Base-by-base conservation (phyloP, 2,888 invertebrate species). In the Drosophila mettleri region DNA sequence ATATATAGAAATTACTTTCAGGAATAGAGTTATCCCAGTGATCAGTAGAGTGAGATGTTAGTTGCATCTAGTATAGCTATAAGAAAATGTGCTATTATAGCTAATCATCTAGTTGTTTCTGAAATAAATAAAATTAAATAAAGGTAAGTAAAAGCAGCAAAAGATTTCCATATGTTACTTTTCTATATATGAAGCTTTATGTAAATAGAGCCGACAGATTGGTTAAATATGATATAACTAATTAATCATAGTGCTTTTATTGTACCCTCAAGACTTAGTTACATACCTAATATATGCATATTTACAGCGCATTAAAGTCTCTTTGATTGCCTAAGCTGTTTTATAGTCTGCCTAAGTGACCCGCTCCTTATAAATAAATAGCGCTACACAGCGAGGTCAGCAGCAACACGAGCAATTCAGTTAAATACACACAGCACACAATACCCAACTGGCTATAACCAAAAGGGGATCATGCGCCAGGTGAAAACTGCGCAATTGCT, bases 401-500 rank as follows among this genome's bases (percentile, higher is more conserved):
- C 51, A 38, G 20, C 63, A 61, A 34, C 69, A 63, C 48, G 58
- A 69, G 45, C 64, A 29, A 45, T 43, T 64, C 22, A 43, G 49
- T 36, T 45, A 36, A 59, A 39, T 77, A 67, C 43, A 69, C 39
- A 10, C 12, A 55, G 55, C 72, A 41, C 24, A 52, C 24, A 46
- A 34, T 53, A 73, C 27, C 52, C 43, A 79, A 69, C 64, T 64
- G 52, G 82, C 74, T 81, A 33, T 78, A 57, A 54, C 78, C 82
- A 81, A 75, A 75, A 64, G 58, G 64, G 69, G 63, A 45, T 49
- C 61, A 49, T 20, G 39, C 34, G 34, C 20, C 76, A 67, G 67
- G 60, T 75, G 80, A 74, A 78, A 68, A 69, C 65, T 68, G 77
- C 77, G 68, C 77, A 80, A 60, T 68, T 51, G 52, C 54, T 63